Evolutionary conservation across 2,888 invertebrate genomes (phyloP), one percentile per base, ranked within the genome.

Genomic region (Steinernema hermaphroditum): DNA sequence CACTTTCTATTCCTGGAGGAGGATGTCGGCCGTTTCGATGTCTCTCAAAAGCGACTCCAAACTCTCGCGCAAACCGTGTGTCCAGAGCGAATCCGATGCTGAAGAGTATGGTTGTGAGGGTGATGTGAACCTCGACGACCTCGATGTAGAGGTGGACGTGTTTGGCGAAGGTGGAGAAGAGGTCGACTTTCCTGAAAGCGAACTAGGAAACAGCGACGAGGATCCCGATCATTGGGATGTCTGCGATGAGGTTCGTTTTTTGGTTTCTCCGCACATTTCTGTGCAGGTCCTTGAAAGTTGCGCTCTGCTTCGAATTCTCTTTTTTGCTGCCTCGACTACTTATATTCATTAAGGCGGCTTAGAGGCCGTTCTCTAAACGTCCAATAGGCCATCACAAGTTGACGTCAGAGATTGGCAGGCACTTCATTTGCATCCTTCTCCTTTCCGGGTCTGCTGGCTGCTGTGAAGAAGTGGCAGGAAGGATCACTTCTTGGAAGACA

Each of bases 401-500:
- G 50, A 22, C 24, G 19, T 24, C 19, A 50, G 24, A 50, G 50
- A 50, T 22, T 9, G 29, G 19, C 29, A 19, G 19, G 32, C 27
- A 54, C 32, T 62, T 32, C 29, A 62, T 27, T 29, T 62, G 46
- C 62, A 62, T 29, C 2, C 62, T 54, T 54, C 19, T 24, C 1
- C 22, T 24, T 32, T 24, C 34, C 9, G 32, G 16, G 32, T 62
- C 62, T 62, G 16, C 29, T 54, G 1, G 6, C 32, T 62, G 62
- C 16, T 32, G 16, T 62, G 34, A 14, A n/a, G n/a, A n/a, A 62
- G 32, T 32, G 29, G 62, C 62, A 19, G 29, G 6, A 62, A 16
- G 62, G 34, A 62, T 62, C 34, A 50, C 12, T 24, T 19, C 50
- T 22, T 19, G 50, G 62, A 62, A 62, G 27, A 62, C 27, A 32